A percentile compares a stretch with the other conserved stretches of the same genome.
These are phyloP conservation scores for Notolepis coatsorum DNA, from an alignment of 2,797 vertebrate species.

Conservation along the genomic window DNA sequence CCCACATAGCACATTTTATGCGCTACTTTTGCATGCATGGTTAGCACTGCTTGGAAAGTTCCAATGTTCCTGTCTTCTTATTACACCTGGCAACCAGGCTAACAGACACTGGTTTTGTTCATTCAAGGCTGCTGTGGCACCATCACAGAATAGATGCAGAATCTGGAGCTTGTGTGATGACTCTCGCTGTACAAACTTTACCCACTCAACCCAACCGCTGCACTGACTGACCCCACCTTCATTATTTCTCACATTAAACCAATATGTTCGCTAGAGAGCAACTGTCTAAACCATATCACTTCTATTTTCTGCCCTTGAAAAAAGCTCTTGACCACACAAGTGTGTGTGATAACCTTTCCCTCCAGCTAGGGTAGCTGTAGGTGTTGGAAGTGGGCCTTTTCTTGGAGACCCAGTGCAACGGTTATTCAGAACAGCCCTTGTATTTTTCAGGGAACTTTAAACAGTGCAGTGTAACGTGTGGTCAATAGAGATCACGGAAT, in stretches of 20 bases:
- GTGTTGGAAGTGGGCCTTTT: conserved; percentile 29
- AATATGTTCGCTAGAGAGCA: conserved; percentile 16
- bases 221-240: neutral
- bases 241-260: conserved; percentile 9
- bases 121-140: no score
- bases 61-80: no score
- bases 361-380: neutral
- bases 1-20: no score
- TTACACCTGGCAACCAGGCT: no score
- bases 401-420: conserved; percentile 46
- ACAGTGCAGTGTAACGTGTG: no score
- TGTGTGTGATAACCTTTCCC: conserved; percentile 9
- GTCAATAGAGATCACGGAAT: no score
- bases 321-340: conserved; percentile 25
- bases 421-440: neutral
- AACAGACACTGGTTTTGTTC: no score
- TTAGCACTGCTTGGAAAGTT: no score
- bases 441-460: neutral
- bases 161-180: no score
- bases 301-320: conserved; percentile 40
- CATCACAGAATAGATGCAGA: no score
- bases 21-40: no score
- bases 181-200: no score
- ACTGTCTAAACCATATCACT: conserved; percentile 28
- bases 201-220: neutral